Evolutionary conservation across 2,888 invertebrate genomes (phyloP).

Genomic region (Caenorhabditis doughertyi): DNA sequence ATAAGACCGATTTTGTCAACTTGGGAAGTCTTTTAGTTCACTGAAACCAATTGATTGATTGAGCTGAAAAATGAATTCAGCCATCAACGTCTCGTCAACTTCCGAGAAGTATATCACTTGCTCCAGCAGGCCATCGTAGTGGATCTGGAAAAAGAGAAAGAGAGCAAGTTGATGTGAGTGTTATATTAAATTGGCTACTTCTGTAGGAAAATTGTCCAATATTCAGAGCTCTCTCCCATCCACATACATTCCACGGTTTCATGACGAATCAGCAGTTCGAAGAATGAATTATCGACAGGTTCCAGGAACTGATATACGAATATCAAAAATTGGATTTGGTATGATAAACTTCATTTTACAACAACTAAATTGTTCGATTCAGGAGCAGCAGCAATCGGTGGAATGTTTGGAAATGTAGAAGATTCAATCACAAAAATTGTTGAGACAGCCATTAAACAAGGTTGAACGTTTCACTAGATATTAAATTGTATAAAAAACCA

Average conservation of each 20-base stretch:
- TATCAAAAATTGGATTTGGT: constrained; percentile 77
- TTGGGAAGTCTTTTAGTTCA: too few relatives aligned
- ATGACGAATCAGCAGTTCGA: constrained; percentile 73
- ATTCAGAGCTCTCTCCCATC: constrained; percentile 68
- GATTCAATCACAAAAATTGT: constrained; percentile 87
- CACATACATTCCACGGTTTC: constrained; percentile 73
- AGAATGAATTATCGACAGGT: constrained; percentile 84
- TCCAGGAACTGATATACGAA: constrained; percentile 84
- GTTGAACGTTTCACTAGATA: constrained; percentile 84
- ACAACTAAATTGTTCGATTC: constrained; percentile 3
- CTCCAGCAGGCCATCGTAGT: constrained; percentile 46
- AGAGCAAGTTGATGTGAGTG: constrained; percentile 53
- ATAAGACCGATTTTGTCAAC: too few relatives aligned
- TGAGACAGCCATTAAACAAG: constrained; percentile 88
- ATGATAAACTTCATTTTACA: not conserved
- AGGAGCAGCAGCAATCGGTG: constrained; percentile 78
- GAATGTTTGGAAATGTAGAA: constrained; percentile 83
- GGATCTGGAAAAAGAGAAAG: constrained; percentile 23
- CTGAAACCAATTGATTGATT: too few relatives aligned
- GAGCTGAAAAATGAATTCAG: constrained; percentile 29
- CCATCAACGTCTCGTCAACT: constrained; percentile 71
- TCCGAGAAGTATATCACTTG: constrained; percentile 70
- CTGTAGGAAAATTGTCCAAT: constrained; percentile 11
- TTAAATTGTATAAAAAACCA: not conserved
- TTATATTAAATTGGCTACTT: too few relatives aligned